Evolutionary conservation across 2,113 vertebrate species (phyloP).

Genomic region (Oceanodroma tethys): DNA sequence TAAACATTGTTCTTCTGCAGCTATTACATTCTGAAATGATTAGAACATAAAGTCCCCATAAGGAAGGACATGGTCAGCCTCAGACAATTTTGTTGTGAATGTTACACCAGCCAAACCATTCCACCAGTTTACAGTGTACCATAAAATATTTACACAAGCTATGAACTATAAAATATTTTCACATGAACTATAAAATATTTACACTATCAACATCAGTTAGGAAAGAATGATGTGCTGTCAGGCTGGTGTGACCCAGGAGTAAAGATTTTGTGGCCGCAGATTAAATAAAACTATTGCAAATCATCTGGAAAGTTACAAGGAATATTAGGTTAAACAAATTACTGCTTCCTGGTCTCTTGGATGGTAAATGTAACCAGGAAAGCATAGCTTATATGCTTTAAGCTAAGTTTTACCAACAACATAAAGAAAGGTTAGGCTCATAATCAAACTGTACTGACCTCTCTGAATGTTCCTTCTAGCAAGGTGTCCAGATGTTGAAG

Average conservation of each 20-base stretch:
- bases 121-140: slow-evolving; percentile 58
- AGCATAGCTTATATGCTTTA: slow-evolving; percentile 27
- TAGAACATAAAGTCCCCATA: slow-evolving; percentile 1
- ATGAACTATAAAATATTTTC: slow-evolving; percentile 69
- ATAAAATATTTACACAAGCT: slow-evolving; percentile 68
- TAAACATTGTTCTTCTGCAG: background rate
- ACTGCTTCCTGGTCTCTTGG: slow-evolving; percentile 37
- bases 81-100: slow-evolving; percentile 49
- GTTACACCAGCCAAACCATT: slow-evolving; percentile 51
- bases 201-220: slow-evolving; percentile 54
- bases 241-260: slow-evolving; percentile 25
- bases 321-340: slow-evolving; percentile 68
- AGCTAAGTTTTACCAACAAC: slow-evolving; percentile 14
- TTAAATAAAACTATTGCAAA: slow-evolving; percentile 64
- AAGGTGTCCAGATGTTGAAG: slow-evolving; percentile 95
- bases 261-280: slow-evolving; percentile 48
- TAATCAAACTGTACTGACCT: slow-evolving; percentile 77
- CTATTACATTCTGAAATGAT: slow-evolving; percentile 3
- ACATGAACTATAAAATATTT: slow-evolving; percentile 66
- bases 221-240: slow-evolving; percentile 62
- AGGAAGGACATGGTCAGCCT: slow-evolving; percentile 21
- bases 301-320: slow-evolving; percentile 60
- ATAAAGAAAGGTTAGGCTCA: slow-evolving; percentile 23
- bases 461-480: slow-evolving; percentile 91
- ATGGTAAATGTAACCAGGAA: slow-evolving; percentile 58